phyloP scores from a whole-genome alignment of 2,888 invertebrate genomes.

The Melanophora roralis region DNA sequence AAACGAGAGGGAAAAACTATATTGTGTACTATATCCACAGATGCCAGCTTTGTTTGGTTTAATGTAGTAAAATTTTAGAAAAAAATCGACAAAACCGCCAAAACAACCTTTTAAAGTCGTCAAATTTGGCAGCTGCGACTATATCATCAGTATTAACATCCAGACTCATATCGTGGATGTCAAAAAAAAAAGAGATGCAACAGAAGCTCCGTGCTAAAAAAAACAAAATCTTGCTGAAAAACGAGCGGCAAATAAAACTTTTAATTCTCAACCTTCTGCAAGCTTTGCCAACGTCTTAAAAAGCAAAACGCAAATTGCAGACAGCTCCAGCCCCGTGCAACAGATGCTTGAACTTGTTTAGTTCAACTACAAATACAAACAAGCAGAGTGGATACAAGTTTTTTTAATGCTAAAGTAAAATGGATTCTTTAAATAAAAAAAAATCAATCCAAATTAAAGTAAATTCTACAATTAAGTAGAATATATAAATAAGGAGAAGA shows the following conservation, averaged over 20 bases:
- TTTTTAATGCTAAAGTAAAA: background rate
- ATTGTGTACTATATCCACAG: constrained; percentile 16
- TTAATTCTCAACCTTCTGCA: constrained; percentile 16
- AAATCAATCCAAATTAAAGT: constrained; percentile 34
- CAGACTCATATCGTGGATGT: background rate
- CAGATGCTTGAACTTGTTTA: constrained; percentile 4
- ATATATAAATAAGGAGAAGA: constrained; percentile 37
- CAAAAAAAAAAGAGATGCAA: constrained; percentile 13
- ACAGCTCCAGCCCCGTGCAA: background rate
- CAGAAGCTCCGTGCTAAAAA: constrained; percentile 20
- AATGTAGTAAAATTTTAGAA: no score
- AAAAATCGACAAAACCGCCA: no score
- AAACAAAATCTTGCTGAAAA: constrained; percentile 22
- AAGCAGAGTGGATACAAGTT: constrained; percentile 25
- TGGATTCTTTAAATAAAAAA: constrained; percentile 24
- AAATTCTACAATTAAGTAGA: constrained; percentile 42
- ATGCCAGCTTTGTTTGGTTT: no score
- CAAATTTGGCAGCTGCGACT: no score
- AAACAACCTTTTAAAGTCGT: no score
- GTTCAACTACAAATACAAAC: constrained; percentile 29
- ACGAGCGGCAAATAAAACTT: background rate
- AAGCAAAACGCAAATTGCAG: background rate
- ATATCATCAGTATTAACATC: background rate
- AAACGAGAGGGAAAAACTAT: constrained; percentile 34
- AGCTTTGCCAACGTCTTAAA: constrained; percentile 17